phyloP scores from a whole-genome alignment of 1,140 invertebrate species.

The Cryptotermes secundus region DNA sequence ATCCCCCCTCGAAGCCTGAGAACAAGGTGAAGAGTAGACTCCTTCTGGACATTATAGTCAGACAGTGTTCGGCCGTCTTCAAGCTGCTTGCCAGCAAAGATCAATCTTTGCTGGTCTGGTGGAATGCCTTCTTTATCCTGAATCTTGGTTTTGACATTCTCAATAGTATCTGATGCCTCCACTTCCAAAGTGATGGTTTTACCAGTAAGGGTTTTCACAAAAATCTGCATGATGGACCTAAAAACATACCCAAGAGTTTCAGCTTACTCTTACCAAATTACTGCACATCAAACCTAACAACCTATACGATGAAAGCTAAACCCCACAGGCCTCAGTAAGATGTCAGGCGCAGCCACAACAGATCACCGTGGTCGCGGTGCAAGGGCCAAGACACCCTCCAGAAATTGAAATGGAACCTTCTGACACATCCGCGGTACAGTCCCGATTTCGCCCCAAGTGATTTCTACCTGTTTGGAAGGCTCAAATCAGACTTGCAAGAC shows the following conservation, averaged over 20 bases:
- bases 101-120: conserved; percentile 55
- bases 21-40: conserved; percentile 52
- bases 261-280: conserved; percentile 55
- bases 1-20: background rate
- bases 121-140: conserved; percentile 83
- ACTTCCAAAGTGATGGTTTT: conserved; percentile 75
- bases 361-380: no score
- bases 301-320: no score
- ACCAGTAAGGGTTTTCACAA: conserved; percentile 70
- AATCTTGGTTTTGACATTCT: conserved; percentile 95
- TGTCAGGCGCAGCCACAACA: no score
- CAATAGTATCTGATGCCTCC: conserved; percentile 84
- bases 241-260: conserved; percentile 82
- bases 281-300: no score
- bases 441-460: no score
- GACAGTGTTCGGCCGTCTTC: conserved; percentile 66
- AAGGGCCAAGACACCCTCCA: no score
- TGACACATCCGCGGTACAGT: no score
- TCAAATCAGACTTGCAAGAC: no score
- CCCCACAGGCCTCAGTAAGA: no score
- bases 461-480: no score
- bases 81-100: conserved; percentile 69
- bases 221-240: conserved; percentile 58
- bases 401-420: no score
- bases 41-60: conserved; percentile 79